A percentile compares a stretch with the other conserved stretches of the same genome.
Evolutionary conservation across 2,797 vertebrate species (phyloP).

Genomic region (Micromesistius poutassou): DNA sequence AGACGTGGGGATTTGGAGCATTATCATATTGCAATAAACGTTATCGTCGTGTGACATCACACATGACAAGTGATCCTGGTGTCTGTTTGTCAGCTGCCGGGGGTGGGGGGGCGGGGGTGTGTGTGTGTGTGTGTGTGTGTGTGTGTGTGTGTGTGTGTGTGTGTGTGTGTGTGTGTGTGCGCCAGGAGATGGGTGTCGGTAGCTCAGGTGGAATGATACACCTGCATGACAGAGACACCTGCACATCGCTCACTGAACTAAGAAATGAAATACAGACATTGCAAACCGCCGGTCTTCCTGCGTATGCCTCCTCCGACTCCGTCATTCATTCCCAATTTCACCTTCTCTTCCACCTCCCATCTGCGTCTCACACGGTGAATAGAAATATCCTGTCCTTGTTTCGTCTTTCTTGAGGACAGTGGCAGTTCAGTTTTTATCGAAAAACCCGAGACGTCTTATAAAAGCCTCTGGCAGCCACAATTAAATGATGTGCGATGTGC

Average conservation of each 20-base stretch:
- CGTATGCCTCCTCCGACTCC: constrained; percentile 5
- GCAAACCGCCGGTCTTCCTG: constrained; percentile 7
- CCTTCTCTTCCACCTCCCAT: not conserved
- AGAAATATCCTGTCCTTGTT: not conserved
- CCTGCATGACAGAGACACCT: constrained; percentile 58
- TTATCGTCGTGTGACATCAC: constrained; percentile 42
- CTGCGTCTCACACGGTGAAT: too few relatives aligned
- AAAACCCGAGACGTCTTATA: constrained; percentile 33
- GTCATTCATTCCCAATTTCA: not conserved
- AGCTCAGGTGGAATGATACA: constrained; percentile 64
- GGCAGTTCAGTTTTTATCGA: not conserved
- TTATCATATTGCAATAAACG: constrained; percentile 45
- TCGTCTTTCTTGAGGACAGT: not conserved
- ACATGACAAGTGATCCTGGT: constrained; percentile 58
- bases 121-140: not conserved
- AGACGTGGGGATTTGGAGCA: constrained; percentile 19
- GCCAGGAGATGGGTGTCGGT: constrained; percentile 52
- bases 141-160: not conserved
- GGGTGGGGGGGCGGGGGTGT: not conserved
- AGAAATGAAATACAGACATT: constrained; percentile 44
- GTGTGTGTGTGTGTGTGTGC: constrained; percentile 15
- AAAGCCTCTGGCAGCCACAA: constrained; percentile 53
- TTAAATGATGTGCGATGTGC: constrained; percentile 67
- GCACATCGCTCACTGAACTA: constrained; percentile 66
- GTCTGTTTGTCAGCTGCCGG: not conserved